Evolutionary conservation across 2,113 vertebrate genomes (phyloP), one percentile per base, ranked within the genome.

Genomic region (Hipposideros armiger): DNA sequence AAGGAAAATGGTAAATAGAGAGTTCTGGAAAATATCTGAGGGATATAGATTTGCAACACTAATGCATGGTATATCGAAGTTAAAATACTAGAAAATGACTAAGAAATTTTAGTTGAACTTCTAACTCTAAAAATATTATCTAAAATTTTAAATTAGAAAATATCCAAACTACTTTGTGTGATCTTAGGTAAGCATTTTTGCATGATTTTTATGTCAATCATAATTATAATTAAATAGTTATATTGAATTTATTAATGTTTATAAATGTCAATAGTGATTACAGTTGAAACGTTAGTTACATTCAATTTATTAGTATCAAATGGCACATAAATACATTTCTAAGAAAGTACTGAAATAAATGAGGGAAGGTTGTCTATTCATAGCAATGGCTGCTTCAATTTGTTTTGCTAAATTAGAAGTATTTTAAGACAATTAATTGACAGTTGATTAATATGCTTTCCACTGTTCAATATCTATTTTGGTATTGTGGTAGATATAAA

Each of bases 381-480:
- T 30, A 91, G 10, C 73, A 72, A 62, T 32, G 6, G 4, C 14
- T 76, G 16, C 8, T 52, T 94, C 66, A 22, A 22, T 56, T 82
- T 77, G 1, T 84, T 84, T 85, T 80, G 6, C 36, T 70, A 84
- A 80, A 86, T 66, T 82, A 86, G 67, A 94, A 64, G 5, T 47
- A 5, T 60, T 2, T 54, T 74, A 58, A 94, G 5, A 1, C 30
- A 81, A 30, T 91, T 85, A 54, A 58, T 24, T 58, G 30, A 54
- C 42, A 69, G 11, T 7, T 86, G 19, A 88, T 19, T 80, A 84
- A 54, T 52, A 15, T 32, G 0, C 11, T 85, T 86, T 52, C 22
- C 22, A 47, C 30, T 81, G 15, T 72, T 45, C 17, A 77, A 50
- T 95, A 67, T 66, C 83, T 88, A 62, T 81, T 92, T 94, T 76